Evolutionary conservation across 2,888 invertebrate species (phyloP), one percentile per base, ranked within the genome.

Genomic region (Ganaspis brasiliensis): DNA sequence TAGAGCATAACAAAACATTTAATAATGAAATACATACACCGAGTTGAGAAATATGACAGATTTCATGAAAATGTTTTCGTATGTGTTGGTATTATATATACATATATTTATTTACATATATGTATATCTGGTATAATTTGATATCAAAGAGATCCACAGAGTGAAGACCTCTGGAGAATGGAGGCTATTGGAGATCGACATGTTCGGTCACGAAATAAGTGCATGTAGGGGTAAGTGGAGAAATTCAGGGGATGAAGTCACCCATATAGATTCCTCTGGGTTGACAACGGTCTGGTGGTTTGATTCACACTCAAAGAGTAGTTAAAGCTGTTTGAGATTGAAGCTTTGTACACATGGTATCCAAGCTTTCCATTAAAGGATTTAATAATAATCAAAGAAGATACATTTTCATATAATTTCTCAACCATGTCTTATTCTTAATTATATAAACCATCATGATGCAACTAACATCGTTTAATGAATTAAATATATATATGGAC

Each of bases 181-280:
- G 24, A 14, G 67, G 45, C n/a, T 67, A 67, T 67, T 67, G 67
- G 45, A 67, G 67, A 67, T 67, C 45, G 67, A 67, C 67, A 40
- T 67, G 24, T n/a, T 45, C 45, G 45, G 21, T 67, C n/a, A 40
- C 40, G 67, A 67, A 45, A 67, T 67, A 40, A 45, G 67, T 24
- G 40, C 45, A 45, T 49, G 19, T 21, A 26, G 45, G 67, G 45
- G 67, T 67, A 9, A 24, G 45, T 24, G 45, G 45, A 67, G 67
- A 67, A 67, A 67, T 45, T 67, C 24, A 14, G 67, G 67, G 67
- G 67, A 45, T 67, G 24, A 67, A 45, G 67, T 67, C 21, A 45
- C 67, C 45, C 63, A 63, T 63, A 67, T 67, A 45, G 37, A 24
- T 67, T 45, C 26, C 16, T 3, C 21, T 19, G 24, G 10, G 67